Base-by-base conservation (phyloP, 2,888 invertebrate species). In the Sphaerophoria taeniata region DNA sequence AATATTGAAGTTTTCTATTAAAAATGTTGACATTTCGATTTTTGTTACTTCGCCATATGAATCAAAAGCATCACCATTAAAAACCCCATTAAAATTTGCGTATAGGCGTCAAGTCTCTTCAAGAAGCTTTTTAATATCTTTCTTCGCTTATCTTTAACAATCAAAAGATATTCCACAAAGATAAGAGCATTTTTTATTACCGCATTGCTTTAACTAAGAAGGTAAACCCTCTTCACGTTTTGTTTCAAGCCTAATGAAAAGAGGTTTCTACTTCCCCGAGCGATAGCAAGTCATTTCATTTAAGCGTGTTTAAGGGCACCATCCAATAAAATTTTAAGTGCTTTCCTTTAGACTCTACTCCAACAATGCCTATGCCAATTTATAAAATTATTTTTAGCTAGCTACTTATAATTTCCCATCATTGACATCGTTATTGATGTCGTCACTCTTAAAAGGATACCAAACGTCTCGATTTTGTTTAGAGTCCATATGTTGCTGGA, bases 301-400 rank as follows among this genome's bases (percentile, higher is more conserved):
- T 11, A 39, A 24, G 12, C 6, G 7, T 45, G 5, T 45, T 31
- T 4, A 45, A 7, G 61, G 31, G 2, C 31, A 4, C 6, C 61
- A 45, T 61, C 43, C 45, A 12, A 24, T 16, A 34, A 56, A 56
- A 6, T 51, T 51, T 51, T 33, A n/a, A 61, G 45, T 61, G 43
- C 31, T 61, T 61, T 36, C 36, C n/a, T 36, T n/a, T n/a, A 61
- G n/a, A 2, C n/a, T 4, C 6, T n/a, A 45, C 34, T 16, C 1
- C 4, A 9, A 45, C 12, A 43, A 6, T 0, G 24, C 24, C 24
- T 24, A 24, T 24, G 24, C 24, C 24, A 24, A 24, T 6, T 11
- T 1, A 34, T 16, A 60, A 43, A 43, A 24, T 31, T 61, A 61
- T 61, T 61, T 61, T 61, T 45, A 61, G 43, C 3, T 45, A 61